Evolutionary conservation across 2,888 invertebrate species (phyloP).

Genomic region (Cantharis lateralis): DNA sequence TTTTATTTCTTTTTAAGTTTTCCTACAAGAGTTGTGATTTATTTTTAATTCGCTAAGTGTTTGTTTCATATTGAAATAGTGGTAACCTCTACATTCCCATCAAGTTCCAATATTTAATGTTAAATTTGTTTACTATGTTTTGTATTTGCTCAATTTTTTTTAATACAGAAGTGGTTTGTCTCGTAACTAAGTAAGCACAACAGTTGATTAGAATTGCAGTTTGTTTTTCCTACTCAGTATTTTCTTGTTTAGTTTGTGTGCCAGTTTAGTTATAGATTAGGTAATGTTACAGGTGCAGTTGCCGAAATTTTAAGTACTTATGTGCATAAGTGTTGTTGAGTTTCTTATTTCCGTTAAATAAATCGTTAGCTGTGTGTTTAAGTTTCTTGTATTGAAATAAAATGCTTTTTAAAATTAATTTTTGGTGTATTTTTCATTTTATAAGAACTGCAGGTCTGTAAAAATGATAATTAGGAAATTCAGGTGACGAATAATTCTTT

Average conservation of each 20-base stretch:
- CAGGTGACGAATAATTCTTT: too few relatives aligned
- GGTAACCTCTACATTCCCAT: not conserved
- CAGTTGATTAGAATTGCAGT: not conserved
- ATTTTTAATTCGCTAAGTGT: not conserved
- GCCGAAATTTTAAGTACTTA: not conserved
- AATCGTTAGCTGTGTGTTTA: not conserved
- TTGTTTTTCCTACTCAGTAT: not conserved
- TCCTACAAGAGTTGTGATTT: not conserved
- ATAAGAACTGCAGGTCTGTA: too few relatives aligned
- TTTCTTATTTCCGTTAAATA: not conserved
- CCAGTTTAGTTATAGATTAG: not conserved
- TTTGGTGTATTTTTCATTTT: not conserved
- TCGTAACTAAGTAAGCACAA: not conserved
- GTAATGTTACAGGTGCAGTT: not conserved
- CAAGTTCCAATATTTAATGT: not conserved
- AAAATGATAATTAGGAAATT: too few relatives aligned
- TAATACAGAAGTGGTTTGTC: not conserved
- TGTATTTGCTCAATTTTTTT: not conserved
- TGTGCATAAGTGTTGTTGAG: not conserved
- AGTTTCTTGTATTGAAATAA: not conserved
- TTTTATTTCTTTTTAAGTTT: constrained; percentile 1
- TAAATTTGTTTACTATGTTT: not conserved
- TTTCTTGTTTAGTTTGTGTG: not conserved
- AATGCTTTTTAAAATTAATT: not conserved
- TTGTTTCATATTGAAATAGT: constrained; percentile 4